A percentile compares a stretch with the other conserved stretches of the same genome.
phyloP scores from a whole-genome alignment of 1,140 invertebrate genomes.

The Mycetomoellerius zeteki region DNA sequence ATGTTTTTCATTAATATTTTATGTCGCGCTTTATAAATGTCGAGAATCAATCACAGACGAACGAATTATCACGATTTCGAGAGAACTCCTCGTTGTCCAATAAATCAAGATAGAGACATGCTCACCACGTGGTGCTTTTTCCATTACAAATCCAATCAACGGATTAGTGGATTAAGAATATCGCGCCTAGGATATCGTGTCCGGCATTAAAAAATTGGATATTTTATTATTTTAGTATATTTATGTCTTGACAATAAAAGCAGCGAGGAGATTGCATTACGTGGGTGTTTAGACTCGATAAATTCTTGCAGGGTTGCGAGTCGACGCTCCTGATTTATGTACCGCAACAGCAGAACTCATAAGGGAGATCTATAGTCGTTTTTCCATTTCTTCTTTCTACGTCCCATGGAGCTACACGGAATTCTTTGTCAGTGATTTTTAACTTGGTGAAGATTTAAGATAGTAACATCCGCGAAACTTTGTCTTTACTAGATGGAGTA shows the following conservation, averaged over 20 bases:
- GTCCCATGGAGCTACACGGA: conserved; percentile 1
- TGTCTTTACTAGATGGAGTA: conserved; percentile 1
- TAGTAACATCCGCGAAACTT: conserved; percentile 31
- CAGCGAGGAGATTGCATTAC: conserved; percentile 37
- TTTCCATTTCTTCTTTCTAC: conserved; percentile 42
- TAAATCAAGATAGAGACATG: neutral
- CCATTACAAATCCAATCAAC: conserved; percentile 48
- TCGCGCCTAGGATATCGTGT: too few relatives aligned
- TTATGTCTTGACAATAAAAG: conserved; percentile 36
- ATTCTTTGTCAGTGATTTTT: conserved; percentile 45
- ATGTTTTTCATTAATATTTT: neutral
- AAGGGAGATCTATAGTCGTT: conserved; percentile 55
- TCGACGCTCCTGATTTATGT: conserved; percentile 49
- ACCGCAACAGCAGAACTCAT: conserved; percentile 60
- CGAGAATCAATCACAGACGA: neutral
- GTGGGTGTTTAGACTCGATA: conserved; percentile 60
- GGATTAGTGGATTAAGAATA: conserved; percentile 13
- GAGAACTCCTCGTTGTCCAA: neutral
- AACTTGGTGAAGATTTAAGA: conserved; percentile 44
- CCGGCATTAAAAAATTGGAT: neutral
- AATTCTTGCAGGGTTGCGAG: conserved; percentile 41
- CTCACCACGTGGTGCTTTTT: conserved; percentile 7
- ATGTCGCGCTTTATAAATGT: neutral
- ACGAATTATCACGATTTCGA: neutral
- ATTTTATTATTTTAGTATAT: conserved; percentile 50